phyloP scores from a whole-genome alignment of 2,797 vertebrate genomes.

The Cuculus canorus region DNA sequence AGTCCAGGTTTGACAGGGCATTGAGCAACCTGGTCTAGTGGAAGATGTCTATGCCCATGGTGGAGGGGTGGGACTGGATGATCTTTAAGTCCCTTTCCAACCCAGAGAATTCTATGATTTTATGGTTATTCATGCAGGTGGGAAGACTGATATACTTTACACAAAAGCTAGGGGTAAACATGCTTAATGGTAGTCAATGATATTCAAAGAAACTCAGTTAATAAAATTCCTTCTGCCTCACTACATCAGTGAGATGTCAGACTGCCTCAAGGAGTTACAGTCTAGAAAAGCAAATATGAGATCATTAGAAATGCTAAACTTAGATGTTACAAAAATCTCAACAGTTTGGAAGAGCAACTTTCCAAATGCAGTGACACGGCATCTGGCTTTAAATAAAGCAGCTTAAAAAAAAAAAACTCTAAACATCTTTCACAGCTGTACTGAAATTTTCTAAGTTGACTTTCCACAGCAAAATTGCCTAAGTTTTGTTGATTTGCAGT shows the following conservation, averaged over 20 bases:
- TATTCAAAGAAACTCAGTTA: not conserved
- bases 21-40: too few relatives aligned
- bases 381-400: not conserved
- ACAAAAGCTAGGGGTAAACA: not conserved
- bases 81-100: too few relatives aligned
- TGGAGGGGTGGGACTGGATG: too few relatives aligned
- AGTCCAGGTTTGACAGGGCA: too few relatives aligned
- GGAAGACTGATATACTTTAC: not conserved
- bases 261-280: not conserved
- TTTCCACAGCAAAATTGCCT: not conserved
- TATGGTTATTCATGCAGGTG: too few relatives aligned
- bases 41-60: too few relatives aligned
- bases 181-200: not conserved
- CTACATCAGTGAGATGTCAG: not conserved
- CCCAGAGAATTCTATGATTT: too few relatives aligned
- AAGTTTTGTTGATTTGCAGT: not conserved
- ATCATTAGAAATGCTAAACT: not conserved
- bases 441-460: not conserved
- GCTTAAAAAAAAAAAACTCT: not conserved
- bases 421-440: not conserved
- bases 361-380: not conserved
- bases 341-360: not conserved
- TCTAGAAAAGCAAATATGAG: not conserved
- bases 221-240: not conserved
- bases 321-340: not conserved